Base-by-base conservation (phyloP, 2,113 vertebrate genomes). In the Mastomys natalensis region DNA sequence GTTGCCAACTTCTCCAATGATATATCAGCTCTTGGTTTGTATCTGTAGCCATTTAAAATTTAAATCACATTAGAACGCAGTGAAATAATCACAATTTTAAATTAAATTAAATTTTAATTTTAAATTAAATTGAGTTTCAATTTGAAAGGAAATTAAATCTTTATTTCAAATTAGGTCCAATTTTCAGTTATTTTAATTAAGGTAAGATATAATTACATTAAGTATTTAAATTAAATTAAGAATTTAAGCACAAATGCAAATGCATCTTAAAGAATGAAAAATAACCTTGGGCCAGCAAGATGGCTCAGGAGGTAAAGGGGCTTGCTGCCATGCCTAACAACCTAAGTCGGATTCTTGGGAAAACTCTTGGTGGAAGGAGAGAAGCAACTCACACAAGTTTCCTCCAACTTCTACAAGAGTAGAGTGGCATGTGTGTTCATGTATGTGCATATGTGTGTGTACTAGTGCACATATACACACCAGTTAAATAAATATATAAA, bases 71-170 rank as follows among this genome's bases (percentile, higher is more conserved):
- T 95, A 43, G 89, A 94, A 96, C 89, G 34, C 64, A 73, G 90
- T 96, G 91, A 95, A 97, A 97, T 95, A 91, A 95, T 97, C 87
- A 96, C 70, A 90, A 92, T 96, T 95, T 97, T 96, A 97, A 95
- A 96, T 97, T 89, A 95, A 95, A 96, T 93, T 96, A 93, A 96
- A 97, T 96, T 93, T 96, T 95, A 96, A 96, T 96, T 96, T 97
- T 89, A 97, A 94, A 96, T 97, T 93, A 94, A 93, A 96, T 96
- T 80, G 86, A 66, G 31, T 87, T 94, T 95, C 81, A 84, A 90
- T 95, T 95, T 94, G 89, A 94, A 87, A 93, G 93, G 90, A 60
- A 93, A 94, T 96, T 85, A 95, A 94, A 93, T 93, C 81, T 92
- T 95, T 94, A 97, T 94, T 97, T 84, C 73, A 97, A 95, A 94